Base-by-base conservation (phyloP, 1,140 invertebrate species). In the Acromyrmex echinatior region DNA sequence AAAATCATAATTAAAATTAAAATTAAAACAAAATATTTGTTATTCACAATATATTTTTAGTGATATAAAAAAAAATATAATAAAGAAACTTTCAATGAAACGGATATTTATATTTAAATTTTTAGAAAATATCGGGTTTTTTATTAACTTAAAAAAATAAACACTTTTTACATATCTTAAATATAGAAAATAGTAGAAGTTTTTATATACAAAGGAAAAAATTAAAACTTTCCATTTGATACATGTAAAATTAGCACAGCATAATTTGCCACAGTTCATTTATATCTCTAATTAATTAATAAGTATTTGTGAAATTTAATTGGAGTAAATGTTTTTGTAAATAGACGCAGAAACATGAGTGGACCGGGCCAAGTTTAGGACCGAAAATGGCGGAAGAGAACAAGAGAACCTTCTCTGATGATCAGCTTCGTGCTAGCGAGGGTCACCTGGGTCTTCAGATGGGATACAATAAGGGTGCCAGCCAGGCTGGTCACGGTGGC, bases 361-460 rank as follows among this genome's bases (percentile, higher is more conserved):
- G 97, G 95, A 98, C 94, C 16, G 99, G 99, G 53, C 99, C 99
- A 7, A 95, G 96, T 73, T 95, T 99, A 80, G 99, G 99, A 56
- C 98, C 99, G 10, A 99, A 99, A 95, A 99, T 99, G 98, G 96
- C 98, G 1, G 98, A 99, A 0, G 98, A 99, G 95, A 98, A 99
- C 92, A 98, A 99, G 93, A 96, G 99, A 87, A 97, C 97, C 51
- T 99, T 99, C 96, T 98, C 98, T 0, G 98, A 99, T 87, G 99
- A 99, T 81, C 99, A 99, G 94, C 96, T 99, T 25, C 97, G 98
- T 63, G 98, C 98, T 3, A 97, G 98, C 86, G 98, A 99, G 93
- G 97, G 97, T 35, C 97, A 99, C 79, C 96, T 99, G 21, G 98
- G 98, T 92, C 96, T 99, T 14, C 99, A 99, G 95, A 99, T 99